Conservation (phyloP, 2,113 vertebrate genomes). For the Limanda limanda region DNA sequence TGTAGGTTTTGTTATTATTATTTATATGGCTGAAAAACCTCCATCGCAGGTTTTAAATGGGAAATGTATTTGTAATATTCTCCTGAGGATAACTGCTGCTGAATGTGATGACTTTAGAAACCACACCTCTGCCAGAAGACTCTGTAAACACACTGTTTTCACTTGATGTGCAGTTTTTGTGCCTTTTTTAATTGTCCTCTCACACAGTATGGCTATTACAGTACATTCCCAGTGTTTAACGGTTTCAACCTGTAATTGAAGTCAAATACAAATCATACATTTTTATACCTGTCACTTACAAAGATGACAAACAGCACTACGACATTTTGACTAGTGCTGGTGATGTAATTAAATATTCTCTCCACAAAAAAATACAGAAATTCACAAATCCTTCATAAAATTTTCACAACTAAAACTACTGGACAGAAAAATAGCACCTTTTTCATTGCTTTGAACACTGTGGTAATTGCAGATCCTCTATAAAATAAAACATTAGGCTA, state of each 20-base stretch:
- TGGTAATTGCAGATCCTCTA: background rate
- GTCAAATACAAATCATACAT: background rate
- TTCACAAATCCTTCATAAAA: background rate
- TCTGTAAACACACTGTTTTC: slow-evolving; percentile 8
- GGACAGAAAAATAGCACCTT: slow-evolving; percentile 20
- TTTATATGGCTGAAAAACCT: background rate
- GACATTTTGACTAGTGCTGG: background rate
- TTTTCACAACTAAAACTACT: background rate
- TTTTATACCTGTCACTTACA: background rate
- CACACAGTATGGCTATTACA: slow-evolving; percentile 10
- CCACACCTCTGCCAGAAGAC: slow-evolving; percentile 27
- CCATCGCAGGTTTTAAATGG: too few species aligned
- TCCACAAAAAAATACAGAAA: background rate
- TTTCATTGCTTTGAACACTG: background rate
- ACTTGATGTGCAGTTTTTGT: slow-evolving; percentile 2
- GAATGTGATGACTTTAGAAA: slow-evolving; percentile 22
- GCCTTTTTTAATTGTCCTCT: slow-evolving; percentile 38
- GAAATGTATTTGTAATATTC: slow-evolving; percentile 12
- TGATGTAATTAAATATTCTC: background rate
- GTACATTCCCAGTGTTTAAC: background rate
- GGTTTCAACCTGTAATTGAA: background rate
- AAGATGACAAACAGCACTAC: background rate
- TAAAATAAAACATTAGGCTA: background rate
- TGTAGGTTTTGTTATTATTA: slow-evolving; percentile 13
- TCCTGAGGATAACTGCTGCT: slow-evolving; percentile 13